Evolutionary conservation across 2,888 invertebrate genomes (phyloP), one percentile per base, ranked within the genome.

Genomic region (Phyllotreta cruciferae): DNA sequence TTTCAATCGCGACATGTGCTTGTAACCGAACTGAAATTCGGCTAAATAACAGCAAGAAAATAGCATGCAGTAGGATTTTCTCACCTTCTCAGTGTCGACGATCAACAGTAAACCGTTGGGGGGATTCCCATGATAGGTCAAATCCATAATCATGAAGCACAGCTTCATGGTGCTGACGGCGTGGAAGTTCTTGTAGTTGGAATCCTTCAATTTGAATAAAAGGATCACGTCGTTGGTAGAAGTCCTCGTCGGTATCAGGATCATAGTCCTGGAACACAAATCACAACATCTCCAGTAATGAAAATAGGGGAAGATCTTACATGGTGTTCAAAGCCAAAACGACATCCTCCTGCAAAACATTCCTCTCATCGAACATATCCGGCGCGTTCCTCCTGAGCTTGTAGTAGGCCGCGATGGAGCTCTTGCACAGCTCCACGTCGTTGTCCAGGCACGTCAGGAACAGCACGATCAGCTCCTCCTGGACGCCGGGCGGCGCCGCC

Each of bases 391-490:
- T 84, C 66, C 86, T 83, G 57, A 85, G 79, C 36, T 82, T 82
- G 74, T 87, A 90, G 79, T 87, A 90, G 64, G 83, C 83, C 69
- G 84, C 83, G 70, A 90, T 86, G 71, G 89, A 89, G 7, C 76
- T 79, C 74, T 86, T 86, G 0, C 85, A 85, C 56, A 83, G 83
- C 8, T 86, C 85, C 70, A 86, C 73, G 44, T 88, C 82, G 62
- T 84, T 86, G 66, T 86, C 84, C 76, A 89, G 89, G 54, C 89
- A 88, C 72, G 88, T 84, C 70, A 87, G 84, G 74, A 90, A 90
- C 56, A 88, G 78, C 24, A 88, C 83, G 62, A 89, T 80, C 74
- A 88, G 86, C 78, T 88, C 87, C 68, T 86, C 84, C 44, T 85
- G 85, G 71, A 73, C 41, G 3, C 42, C 37, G 3, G 24, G n/a